Base-by-base conservation (phyloP, 2,888 invertebrate genomes). In the Lithophane leautieri region DNA sequence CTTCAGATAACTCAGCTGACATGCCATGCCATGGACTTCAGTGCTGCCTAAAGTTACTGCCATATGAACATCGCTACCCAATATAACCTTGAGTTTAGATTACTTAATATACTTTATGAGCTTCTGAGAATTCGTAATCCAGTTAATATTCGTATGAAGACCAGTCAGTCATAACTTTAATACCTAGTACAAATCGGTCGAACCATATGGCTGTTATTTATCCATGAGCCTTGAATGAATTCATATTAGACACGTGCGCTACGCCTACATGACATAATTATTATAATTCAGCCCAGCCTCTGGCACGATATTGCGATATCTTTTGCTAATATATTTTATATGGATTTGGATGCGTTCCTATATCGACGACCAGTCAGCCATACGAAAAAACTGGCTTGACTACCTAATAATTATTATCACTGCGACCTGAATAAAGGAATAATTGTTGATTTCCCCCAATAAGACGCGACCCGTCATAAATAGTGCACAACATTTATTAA, bases 231-330 rank as follows among this genome's bases (percentile, higher is more conserved):
- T 12, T n/a, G 52, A 14, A 61, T 47, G 25, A 61, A 28, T 62
- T 61, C 70, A 28, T 77, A 71, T 70, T 54, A 47, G n/a, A 22
- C 28, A 28, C n/a, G 28, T 40, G 44, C n/a, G 40, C 22, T 54
- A 19, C 44, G 34, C 14, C 22, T 61, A 12, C 8, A 70, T 14
- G 7, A 44, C 34, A 25, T 70, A 42, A 42, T 50, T 50, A 78
- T 25, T 42, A 14, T 25, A 69, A 52, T 58, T 34, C 7, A 16
- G 28, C 25, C n/a, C 34, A 25, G 42, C 9, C 34, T 1, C 22
- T 19, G 34, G 22, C 52, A 47, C n/a, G n/a, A 61, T 70, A 61
- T 79, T 76, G 25, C 60, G 44, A 70, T n/a, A 40, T 70, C 19
- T 47, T 2, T 70, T 70, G 19, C 19, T 8, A 19, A 44, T 19